Percentiles rank a stretch among this genome's conserved stretches.
These are phyloP conservation scores for Avahi laniger DNA, from an alignment of 2,797 vertebrate species.

Conservation along the genomic window DNA sequence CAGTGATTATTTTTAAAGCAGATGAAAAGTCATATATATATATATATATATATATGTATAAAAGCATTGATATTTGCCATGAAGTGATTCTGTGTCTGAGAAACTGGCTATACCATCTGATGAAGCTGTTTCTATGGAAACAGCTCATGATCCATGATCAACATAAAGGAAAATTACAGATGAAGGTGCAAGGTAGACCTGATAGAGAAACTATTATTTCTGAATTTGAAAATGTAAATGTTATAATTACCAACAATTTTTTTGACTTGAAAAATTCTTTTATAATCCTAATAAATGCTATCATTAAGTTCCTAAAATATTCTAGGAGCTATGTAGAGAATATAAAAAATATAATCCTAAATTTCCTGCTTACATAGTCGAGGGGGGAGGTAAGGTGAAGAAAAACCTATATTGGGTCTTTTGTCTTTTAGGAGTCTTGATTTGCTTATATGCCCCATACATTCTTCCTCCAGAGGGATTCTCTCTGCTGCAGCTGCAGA, in stretches of 20 bases:
- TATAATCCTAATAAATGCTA: conserved; percentile 32
- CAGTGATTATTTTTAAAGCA: conserved; percentile 41
- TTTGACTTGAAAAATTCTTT: conserved; percentile 36
- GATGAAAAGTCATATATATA: not conserved
- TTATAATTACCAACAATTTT: conserved; percentile 24
- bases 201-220: conserved; percentile 54
- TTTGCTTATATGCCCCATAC: not conserved
- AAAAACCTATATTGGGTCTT: not conserved
- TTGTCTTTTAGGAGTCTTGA: not conserved
- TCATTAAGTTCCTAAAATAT: conserved; percentile 15
- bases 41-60: no score
- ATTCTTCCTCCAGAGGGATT: not conserved
- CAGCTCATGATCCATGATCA: conserved; percentile 56
- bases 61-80: conserved; percentile 29
- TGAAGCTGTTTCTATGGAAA: conserved; percentile 70
- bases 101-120: conserved; percentile 54
- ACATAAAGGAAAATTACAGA: conserved; percentile 65
- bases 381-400: not conserved
- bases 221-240: conserved; percentile 55
- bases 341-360: conserved; percentile 29
- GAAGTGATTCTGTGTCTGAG: conserved; percentile 53
- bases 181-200: conserved; percentile 19
- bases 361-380: not conserved
- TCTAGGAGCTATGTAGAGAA: not conserved
- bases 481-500: not conserved